Percentiles rank a stretch among this genome's conserved stretches.
phyloP scores from a whole-genome alignment of 1,140 invertebrate species.

The Saccostrea echinata region DNA sequence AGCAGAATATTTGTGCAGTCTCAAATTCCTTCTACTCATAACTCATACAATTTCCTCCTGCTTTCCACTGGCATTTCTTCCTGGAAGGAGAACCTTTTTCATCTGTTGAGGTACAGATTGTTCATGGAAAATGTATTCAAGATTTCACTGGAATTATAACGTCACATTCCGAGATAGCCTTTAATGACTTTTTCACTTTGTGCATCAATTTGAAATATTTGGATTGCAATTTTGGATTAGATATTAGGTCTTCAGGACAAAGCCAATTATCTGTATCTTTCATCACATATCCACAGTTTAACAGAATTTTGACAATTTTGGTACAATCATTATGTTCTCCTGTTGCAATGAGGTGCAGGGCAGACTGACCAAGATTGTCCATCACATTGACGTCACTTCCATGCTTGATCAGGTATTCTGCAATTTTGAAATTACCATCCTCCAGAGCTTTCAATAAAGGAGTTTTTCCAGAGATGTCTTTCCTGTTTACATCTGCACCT shows the following conservation, averaged over 20 bases:
- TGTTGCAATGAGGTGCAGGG: not conserved
- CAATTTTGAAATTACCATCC: conserved; percentile 24
- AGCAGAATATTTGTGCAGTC: too few relatives aligned
- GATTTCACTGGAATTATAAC: not conserved
- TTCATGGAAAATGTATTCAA: not conserved
- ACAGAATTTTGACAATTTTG: not conserved
- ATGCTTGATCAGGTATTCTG: conserved; percentile 37
- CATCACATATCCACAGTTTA: not conserved
- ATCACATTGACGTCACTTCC: conserved; percentile 49
- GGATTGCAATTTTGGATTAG: not conserved
- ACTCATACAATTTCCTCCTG: too few relatives aligned
- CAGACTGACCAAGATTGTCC: conserved; percentile 39
- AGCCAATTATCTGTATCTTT: not conserved
- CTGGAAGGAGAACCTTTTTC: too few relatives aligned
- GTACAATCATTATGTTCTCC: not conserved
- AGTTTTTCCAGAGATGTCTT: conserved; percentile 41
- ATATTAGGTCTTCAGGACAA: not conserved
- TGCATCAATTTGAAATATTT: not conserved
- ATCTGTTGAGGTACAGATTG: not conserved
- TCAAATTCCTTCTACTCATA: too few relatives aligned
- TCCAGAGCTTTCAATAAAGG: conserved; percentile 31
- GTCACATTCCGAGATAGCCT: not conserved
- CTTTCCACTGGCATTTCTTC: too few relatives aligned
- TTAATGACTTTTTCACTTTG: not conserved
- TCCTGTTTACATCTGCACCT: conserved; percentile 16